Conservation (phyloP, 2,113 vertebrate genomes). For the Galeopterus variegatus region DNA sequence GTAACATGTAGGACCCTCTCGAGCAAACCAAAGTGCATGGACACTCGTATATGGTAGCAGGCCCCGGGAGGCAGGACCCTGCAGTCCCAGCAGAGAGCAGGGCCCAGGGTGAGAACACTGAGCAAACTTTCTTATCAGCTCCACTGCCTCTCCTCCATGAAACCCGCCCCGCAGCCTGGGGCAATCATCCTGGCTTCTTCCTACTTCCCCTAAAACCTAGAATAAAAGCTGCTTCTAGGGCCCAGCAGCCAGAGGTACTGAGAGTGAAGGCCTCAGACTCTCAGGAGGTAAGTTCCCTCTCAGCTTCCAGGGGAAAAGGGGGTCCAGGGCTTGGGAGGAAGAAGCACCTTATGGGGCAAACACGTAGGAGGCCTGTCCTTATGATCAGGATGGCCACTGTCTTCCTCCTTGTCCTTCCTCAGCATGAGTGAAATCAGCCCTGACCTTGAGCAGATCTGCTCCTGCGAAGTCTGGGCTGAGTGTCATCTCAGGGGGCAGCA, state of each 20-base stretch:
- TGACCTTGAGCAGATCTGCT: not conserved
- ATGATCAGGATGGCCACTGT: accelerated
- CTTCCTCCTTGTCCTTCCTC: not conserved
- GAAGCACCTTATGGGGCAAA: accelerated
- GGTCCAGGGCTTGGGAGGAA: not conserved
- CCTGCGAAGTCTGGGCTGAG: not conserved
- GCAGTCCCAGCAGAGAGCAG: not conserved
- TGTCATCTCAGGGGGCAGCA: accelerated
- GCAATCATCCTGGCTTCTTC: slow-evolving; percentile 47
- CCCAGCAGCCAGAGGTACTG: not conserved
- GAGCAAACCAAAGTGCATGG: accelerated
- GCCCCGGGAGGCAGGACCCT: not conserved
- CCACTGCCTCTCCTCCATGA: no score
- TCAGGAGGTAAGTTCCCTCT: not conserved
- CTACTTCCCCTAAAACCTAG: slow-evolving; percentile 62
- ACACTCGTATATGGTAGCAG: not conserved
- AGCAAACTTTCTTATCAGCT: slow-evolving; percentile 6
- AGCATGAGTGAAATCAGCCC: not conserved
- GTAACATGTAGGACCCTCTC: not conserved
- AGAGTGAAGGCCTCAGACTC: not conserved
- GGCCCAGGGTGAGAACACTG: not conserved
- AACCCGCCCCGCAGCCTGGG: not conserved
- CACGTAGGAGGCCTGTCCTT: not conserved
- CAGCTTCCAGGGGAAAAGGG: accelerated
- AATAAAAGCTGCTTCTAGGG: slow-evolving; percentile 51